phyloP scores from a whole-genome alignment of 2,888 invertebrate species.

The Holacanthella duospinosa region DNA sequence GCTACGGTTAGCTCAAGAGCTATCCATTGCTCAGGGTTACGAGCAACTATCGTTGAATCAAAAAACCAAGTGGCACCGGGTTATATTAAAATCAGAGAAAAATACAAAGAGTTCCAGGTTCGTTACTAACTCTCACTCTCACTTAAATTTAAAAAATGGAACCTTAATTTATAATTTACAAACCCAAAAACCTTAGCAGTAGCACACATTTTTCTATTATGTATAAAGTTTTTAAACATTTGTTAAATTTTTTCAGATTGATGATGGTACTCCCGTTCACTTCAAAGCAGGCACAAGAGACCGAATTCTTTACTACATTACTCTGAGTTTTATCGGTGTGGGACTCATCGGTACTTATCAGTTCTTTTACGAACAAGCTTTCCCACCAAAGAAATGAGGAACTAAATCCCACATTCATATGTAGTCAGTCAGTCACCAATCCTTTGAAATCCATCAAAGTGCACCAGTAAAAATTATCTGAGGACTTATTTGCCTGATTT shows the following conservation, averaged over 20 bases:
- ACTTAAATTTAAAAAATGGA: too few species aligned
- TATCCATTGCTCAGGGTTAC: background rate
- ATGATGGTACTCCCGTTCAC: background rate
- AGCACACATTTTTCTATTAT: background rate
- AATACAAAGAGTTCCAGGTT: background rate
- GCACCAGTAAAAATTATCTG: too few species aligned
- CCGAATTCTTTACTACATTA: background rate
- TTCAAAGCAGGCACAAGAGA: background rate
- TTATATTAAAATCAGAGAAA: background rate
- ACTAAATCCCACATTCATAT: too few species aligned
- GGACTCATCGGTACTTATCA: background rate
- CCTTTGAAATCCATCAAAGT: too few species aligned
- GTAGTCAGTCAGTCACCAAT: too few species aligned
- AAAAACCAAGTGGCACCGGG: background rate
- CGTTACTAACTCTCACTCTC: too few species aligned
- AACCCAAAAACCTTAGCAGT: background rate
- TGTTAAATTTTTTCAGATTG: background rate
- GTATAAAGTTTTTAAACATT: background rate
- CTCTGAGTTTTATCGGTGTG: background rate
- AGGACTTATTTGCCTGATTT: too few species aligned
- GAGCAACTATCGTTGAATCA: background rate
- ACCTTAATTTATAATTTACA: too few species aligned
- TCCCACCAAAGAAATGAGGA: too few species aligned
- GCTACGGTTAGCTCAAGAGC: too few species aligned
- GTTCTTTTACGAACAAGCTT: background rate